Percentiles rank a stretch among this genome's conserved stretches.
Evolutionary conservation across 2,888 invertebrate genomes (phyloP).

Genomic region (Thereva nobilitata): DNA sequence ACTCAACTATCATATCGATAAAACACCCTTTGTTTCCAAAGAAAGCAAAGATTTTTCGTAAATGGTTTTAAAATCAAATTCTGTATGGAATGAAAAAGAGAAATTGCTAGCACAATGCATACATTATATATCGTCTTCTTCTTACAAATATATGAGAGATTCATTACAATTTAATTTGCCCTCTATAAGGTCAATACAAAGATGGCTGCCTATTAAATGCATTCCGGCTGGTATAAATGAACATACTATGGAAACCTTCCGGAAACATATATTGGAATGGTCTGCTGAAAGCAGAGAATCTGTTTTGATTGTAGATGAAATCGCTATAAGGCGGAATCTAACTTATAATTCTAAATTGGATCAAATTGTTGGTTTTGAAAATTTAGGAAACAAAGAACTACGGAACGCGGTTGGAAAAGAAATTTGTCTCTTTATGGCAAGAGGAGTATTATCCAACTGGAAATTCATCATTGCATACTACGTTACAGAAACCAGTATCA

Average conservation of each 20-base stretch:
- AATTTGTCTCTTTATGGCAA: constrained; percentile 8
- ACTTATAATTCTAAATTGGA: constrained; percentile 26
- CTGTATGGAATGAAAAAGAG: not conserved
- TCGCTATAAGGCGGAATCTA: constrained; percentile 17
- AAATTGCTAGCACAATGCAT: not conserved
- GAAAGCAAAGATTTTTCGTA: constrained; percentile 15
- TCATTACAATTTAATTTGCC: constrained; percentile 25
- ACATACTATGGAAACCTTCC: constrained; percentile 4
- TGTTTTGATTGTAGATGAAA: constrained; percentile 27
- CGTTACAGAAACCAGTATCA: not conserved
- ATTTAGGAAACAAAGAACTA: constrained; percentile 7
- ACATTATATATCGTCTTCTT: not conserved
- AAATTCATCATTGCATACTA: constrained; percentile 22
- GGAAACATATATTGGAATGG: not conserved
- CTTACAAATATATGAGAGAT: constrained; percentile 1
- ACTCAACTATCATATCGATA: not conserved
- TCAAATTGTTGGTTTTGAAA: constrained; percentile 23
- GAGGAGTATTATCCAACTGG: constrained; percentile 20
- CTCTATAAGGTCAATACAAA: constrained; percentile 5
- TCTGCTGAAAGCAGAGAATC: constrained; percentile 10
- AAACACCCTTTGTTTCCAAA: not conserved
- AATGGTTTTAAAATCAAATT: not conserved
- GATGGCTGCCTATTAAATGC: constrained; percentile 25
- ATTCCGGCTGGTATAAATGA: constrained; percentile 22
- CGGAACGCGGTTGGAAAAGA: not conserved